Evolutionary conservation across 2,113 vertebrate species (phyloP), one percentile per base, ranked within the genome.

Genomic region (Polypterus bichir): DNA sequence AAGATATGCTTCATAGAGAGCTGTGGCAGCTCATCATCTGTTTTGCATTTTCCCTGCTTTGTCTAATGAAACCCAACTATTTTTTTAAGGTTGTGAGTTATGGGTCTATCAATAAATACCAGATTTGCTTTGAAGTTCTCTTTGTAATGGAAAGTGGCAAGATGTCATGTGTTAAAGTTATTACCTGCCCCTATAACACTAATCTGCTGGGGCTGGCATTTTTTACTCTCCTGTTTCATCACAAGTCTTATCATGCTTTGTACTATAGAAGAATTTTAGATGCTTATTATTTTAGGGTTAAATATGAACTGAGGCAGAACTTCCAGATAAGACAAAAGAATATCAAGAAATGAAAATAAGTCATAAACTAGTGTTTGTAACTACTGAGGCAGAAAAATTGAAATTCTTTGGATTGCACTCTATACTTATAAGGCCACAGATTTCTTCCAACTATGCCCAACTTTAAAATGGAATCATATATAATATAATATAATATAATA

Each of bases 141-240:
- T 76, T 74, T 60, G 71, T 77, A 70, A 75, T 81, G 76, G 78
- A 80, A 81, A 81, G 79, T 75, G 75, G 68, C 75, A 81, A 76
- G 77, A 81, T 74, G 83, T 84, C 81, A 84, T 76, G 76, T 81
- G 79, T 80, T 81, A 70, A 81, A 81, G 77, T 84, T 80, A 86
- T 83, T 80, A 77, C 70, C 81, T 76, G 75, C 74, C 80, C 76
- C 75, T 73, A 75, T 72, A 56, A 74, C 63, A 52, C 68, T 76
- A 78, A 83, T 81, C 76, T 71, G 70, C 74, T 73, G 71, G 64
- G 75, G 73, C 70, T 68, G 72, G 79, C 74, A 69, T 73, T 71
- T 62, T 65, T 59, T 57, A 66, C 60, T 71, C 74, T 77, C 68
- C 47, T 9, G 69, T 71, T 75, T 66, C 68, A 63, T 71, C 69